Evolutionary conservation across 2,113 vertebrate genomes (phyloP), one percentile per base, ranked within the genome.

Genomic region (Enhydra lutris): DNA sequence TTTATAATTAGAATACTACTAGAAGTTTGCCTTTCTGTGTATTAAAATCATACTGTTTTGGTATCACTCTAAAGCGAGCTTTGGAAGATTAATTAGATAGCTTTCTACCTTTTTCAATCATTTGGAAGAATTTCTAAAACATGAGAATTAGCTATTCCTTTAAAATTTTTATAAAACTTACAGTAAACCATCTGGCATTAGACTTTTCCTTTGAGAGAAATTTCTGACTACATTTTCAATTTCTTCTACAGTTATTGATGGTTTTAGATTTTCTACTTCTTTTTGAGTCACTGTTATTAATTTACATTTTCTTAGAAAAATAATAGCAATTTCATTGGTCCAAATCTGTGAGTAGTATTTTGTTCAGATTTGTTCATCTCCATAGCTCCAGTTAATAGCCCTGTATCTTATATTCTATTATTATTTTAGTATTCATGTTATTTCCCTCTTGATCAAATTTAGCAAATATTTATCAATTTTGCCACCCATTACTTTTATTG

Each of bases 281-380:
- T 94, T 86, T 89, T 88, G 36, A 94, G 6, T 89, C 45, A 92
- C 23, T 81, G 47, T 21, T 71, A 39, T 36, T 89, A 61, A 21
- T 81, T 92, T 92, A 61, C 1, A 73, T 69, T 61, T 89, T 89
- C 50, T 86, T 63, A 94, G 39, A 95, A 59, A 95, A 95, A 84
- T 14, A 36, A 86, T 10, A 26, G 0, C 8, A 89, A 65, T 96
- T 78, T 4, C 17, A 69, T n/a, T 76, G 39, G 1, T 42, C 36
- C 47, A 93, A 67, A 74, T 73, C 21, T 90, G 18, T 47, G 63
- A 80, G 42, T 52, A 45, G 21, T 86, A 63, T 80, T 85, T 71
- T 67, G 34, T 93, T 88, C n/a, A 52, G n/a, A 78, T 63, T 24
- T 42, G 9, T 76, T 78, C 29, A 50, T 34, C n/a, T 84, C 18